Evolutionary conservation across 2,888 invertebrate species (phyloP), one percentile per base, ranked within the genome.

Genomic region (Eurois occulta): DNA sequence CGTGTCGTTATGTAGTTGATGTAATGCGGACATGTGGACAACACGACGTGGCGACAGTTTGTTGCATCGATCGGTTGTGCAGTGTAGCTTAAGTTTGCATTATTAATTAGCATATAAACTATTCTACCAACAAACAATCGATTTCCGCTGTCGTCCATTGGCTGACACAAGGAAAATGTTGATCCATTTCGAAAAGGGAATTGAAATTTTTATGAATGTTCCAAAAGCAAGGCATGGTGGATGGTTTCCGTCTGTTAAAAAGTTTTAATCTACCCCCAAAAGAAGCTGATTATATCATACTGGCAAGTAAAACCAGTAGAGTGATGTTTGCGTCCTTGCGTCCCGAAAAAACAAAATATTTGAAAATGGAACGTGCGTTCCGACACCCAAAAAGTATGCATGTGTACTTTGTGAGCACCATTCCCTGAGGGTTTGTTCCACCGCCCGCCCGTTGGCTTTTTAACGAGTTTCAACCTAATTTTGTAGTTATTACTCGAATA

Each of bases 401-500:
- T 87, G 75, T 80, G 76, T 85, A 78, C 81, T 83, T 75, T 77
- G 78, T 74, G 71, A 67, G 75, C 65, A 73, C 41, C 64, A 48
- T 69, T 77, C 79, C 86, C 79, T 60, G 18, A 77, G 77, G 83
- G 75, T 43, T 75, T 38, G 73, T 85, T 55, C 71, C 41, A 69
- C 65, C 75, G 67, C 78, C 65, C 75, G 67, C 78, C 58, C 75
- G 71, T 66, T 78, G 73, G 77, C 67, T 78, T 85, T 86, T 76
- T 85, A 83, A 86, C 74, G 78, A 83, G 77, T 82, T 87, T 52
- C 71, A 80, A 87, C 69, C 78, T 72, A 75, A 77, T 80, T 75
- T 80, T 77, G 52, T 83, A 70, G 69, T 75, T 85, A 83, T 72
- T 80, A 80, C 80, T 72, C 41, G 28, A 85, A 83, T 73, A 80